A percentile compares a stretch with the other conserved stretches of the same genome.
Conservation (phyloP, 92 coral and sea anemone genomes). For the Micromussa lordhowensis region DNA sequence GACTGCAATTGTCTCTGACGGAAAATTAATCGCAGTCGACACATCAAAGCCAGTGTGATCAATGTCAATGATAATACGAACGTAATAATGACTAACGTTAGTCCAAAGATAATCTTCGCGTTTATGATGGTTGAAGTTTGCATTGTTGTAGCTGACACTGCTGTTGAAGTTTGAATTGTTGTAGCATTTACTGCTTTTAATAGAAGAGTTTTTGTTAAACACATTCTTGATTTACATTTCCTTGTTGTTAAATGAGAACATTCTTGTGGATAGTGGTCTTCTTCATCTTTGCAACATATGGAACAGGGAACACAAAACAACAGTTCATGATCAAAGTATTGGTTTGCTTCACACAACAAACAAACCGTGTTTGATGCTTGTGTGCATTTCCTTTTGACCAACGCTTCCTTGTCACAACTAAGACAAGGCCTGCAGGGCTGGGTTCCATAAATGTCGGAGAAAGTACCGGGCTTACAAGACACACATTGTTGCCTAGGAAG, state of each 20-base stretch:
- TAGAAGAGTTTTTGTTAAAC: not conserved
- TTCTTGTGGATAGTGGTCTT: not conserved
- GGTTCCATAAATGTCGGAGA: not conserved
- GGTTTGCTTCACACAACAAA: not conserved
- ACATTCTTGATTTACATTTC: not conserved
- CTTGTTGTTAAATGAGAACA: not conserved
- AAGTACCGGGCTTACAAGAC: not conserved
- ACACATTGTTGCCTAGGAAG: not conserved
- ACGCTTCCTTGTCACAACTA: not conserved
- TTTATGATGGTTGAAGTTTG: not conserved
- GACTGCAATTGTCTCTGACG: not conserved
- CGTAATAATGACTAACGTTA: too few relatives aligned
- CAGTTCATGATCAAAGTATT: not conserved
- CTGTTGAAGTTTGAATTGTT: too few relatives aligned
- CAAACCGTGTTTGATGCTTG: not conserved
- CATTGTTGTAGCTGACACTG: not conserved
- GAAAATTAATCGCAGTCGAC: not conserved
- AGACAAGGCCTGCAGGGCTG: not conserved
- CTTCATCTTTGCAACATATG: not conserved
- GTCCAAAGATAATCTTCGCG: too few relatives aligned
- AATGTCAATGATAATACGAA: too few relatives aligned
- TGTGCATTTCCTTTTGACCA: not conserved
- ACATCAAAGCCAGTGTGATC: too few relatives aligned
- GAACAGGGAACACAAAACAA: not conserved
- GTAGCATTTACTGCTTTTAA: not conserved